A percentile compares a stretch with the other conserved stretches of the same genome.
These are phyloP conservation scores for Psilopsiagon aurifrons DNA, from an alignment of 2,113 vertebrate genomes.

Conservation along the genomic window DNA sequence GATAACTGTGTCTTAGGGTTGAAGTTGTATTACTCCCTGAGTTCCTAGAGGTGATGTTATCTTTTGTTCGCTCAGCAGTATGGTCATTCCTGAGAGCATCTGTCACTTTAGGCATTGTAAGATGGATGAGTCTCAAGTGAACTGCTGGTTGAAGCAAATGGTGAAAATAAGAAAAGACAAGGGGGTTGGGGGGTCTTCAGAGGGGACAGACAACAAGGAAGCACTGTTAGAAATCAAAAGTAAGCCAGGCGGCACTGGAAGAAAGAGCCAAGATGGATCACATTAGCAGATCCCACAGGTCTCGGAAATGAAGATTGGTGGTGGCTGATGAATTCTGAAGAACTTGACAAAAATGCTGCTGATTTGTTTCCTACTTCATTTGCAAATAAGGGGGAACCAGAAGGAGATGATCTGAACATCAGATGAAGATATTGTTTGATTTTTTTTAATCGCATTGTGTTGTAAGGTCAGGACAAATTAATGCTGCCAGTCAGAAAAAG, in stretches of 20 bases:
- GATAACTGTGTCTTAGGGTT: conserved; percentile 68
- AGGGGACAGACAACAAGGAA: conserved; percentile 79
- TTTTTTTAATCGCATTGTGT: background rate
- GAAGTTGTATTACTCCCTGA: conserved; percentile 76
- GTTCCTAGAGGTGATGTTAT: conserved; percentile 82
- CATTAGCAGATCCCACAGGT: conserved; percentile 45
- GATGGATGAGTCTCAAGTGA: conserved; percentile 95
- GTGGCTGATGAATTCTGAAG: conserved; percentile 35
- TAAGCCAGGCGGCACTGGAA: conserved; percentile 72
- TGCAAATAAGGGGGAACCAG: background rate
- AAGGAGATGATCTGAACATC: background rate
- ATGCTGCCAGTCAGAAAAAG: background rate
- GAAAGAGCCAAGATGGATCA: conserved; percentile 68
- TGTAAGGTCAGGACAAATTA: background rate
- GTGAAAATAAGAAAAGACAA: conserved; percentile 87
- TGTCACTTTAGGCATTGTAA: conserved; percentile 92
- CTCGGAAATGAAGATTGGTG: conserved; percentile 19
- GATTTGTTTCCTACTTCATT: conserved; percentile 29
- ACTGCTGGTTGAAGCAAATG: conserved; percentile 95
- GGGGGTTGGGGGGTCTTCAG: conserved; percentile 71
- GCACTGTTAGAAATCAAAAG: conserved; percentile 82
- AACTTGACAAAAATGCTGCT: conserved; percentile 36
- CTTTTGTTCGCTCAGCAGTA: conserved; percentile 82
- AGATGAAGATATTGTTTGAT: background rate
- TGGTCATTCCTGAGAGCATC: conserved; percentile 89